Conservation (phyloP, 2,797 vertebrate species). For the Bovichtus variegatus region DNA sequence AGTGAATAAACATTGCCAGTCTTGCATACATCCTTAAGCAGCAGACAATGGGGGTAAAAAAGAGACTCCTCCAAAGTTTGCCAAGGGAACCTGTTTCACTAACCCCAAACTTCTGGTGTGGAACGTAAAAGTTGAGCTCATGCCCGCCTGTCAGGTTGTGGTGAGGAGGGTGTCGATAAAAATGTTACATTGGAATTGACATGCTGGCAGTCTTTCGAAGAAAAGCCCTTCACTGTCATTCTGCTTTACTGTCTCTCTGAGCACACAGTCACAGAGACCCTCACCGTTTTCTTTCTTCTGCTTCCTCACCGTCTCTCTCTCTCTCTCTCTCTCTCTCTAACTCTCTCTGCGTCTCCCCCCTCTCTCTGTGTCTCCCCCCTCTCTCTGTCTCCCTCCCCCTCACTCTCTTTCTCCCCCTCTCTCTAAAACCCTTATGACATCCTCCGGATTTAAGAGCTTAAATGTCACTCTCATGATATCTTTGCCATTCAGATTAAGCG, state of each 20-base stretch:
- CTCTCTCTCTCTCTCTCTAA: constrained; percentile 30
- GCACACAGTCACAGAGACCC: constrained; percentile 63
- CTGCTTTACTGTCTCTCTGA: constrained; percentile 63
- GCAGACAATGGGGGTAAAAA: constrained; percentile 30
- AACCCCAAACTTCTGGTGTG: constrained; percentile 64
- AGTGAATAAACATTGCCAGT: constrained; percentile 79
- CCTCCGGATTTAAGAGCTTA: constrained; percentile 83
- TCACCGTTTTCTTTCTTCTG: constrained; percentile 55
- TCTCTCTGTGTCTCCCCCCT: not conserved
- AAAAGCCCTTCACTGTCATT: constrained; percentile 76
- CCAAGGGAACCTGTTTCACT: constrained; percentile 70
- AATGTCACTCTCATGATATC: constrained; percentile 86
- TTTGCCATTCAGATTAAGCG: constrained; percentile 83
- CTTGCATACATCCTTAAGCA: constrained; percentile 69
- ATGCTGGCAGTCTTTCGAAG: constrained; percentile 72
- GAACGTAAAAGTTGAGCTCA: constrained; percentile 67
- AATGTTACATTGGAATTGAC: constrained; percentile 81
- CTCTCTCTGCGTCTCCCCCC: constrained; percentile 17
- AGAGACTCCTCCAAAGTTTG: constrained; percentile 65
- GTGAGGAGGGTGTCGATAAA: constrained; percentile 71
- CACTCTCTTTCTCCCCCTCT: constrained; percentile 36
- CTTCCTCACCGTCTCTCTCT: constrained; percentile 35
- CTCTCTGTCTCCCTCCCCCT: constrained; percentile 26
- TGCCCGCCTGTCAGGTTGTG: constrained; percentile 59
- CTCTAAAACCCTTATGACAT: constrained; percentile 75